Evolutionary conservation across 92 coral and sea anemone species (phyloP), one percentile per base, ranked within the genome.

Genomic region (Pocillopora meandrina): DNA sequence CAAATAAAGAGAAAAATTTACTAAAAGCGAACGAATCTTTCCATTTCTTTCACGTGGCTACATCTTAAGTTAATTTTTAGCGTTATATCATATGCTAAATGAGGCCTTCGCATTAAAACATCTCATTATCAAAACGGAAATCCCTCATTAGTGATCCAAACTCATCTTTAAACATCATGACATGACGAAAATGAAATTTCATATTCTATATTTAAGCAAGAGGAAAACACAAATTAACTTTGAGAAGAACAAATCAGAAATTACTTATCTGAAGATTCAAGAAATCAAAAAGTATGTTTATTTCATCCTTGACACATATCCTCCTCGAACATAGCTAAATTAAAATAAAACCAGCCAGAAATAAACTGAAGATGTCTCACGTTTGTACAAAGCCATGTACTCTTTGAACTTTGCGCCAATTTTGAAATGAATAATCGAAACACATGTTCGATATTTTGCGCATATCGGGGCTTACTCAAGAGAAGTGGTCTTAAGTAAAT

Each of bases 141-240:
- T 68, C 65, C 66, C 19, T 55, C 69, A 81, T 81, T 81, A 81
- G 76, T 19, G 34, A 58, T 56, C 76, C 76, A 57, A 81, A 58
- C 68, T 65, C 61, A 70, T 57, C 76, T 56, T 69, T 65, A 47
- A 68, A 80, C 26, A 68, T 68, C 26, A 68, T 56, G 60, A 67
- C 74, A 76, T 1, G 69, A 26, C 47, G 0, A 76, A 61, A 61
- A 76, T 76, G 18, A 80, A 31, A 66, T 66, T 60, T 42, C 77
- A 34, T 81, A 71, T 58, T 21, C 75, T n/a, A 57, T 59, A 70
- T 70, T 71, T 81, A 60, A 72, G 74, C 59, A 59, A 15, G 67
- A 71, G 85, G 21, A 81, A 81, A 9, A 66, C 65, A 67, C 55
- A 33, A 80, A 80, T 80, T 80, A 81, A 35, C 71, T 81, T 35